These are phyloP conservation scores for Meteorus colon DNA, from an alignment of 2,888 invertebrate genomes.

Conservation along the genomic window DNA sequence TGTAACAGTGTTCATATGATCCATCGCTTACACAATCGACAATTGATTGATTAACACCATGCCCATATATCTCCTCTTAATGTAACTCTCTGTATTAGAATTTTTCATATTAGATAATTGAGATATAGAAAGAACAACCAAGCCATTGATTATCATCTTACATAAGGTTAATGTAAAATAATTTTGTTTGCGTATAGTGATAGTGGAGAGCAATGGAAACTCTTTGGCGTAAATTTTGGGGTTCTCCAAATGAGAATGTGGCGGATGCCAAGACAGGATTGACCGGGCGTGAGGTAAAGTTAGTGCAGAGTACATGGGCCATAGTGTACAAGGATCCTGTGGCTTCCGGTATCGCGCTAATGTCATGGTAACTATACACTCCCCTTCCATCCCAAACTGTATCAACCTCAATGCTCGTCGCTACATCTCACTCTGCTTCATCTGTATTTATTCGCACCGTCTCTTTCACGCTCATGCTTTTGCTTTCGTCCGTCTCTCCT, in stretches of 20 bases:
- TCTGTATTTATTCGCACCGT: slow-evolving; percentile 29
- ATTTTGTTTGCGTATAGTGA: not conserved
- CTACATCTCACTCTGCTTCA: slow-evolving; percentile 26
- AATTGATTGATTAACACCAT: not conserved
- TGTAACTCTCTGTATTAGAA: no score
- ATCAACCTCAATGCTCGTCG: not conserved
- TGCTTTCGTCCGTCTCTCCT: slow-evolving; percentile 17
- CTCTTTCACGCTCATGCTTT: slow-evolving; percentile 36
- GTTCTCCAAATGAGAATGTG: slow-evolving; percentile 56
- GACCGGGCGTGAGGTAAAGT: slow-evolving; percentile 71
- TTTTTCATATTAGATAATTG: no score
- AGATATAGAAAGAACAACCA: no score
- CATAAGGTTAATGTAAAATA: not conserved
- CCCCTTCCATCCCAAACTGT: not conserved
- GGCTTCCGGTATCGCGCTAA: slow-evolving; percentile 72
- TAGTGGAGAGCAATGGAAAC: slow-evolving; percentile 57
- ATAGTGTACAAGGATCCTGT: slow-evolving; percentile 73
- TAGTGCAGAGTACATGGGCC: slow-evolving; percentile 73
- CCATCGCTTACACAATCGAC: not conserved
- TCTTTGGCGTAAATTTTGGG: slow-evolving; percentile 60
- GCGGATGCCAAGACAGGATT: slow-evolving; percentile 72
- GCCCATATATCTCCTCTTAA: no score
- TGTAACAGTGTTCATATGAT: no score
- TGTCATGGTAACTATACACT: slow-evolving; percentile 71
- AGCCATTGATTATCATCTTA: not conserved